Evolutionary conservation across 2,888 invertebrate genomes (phyloP).

Genomic region (Agonopterix subpropinquella): DNA sequence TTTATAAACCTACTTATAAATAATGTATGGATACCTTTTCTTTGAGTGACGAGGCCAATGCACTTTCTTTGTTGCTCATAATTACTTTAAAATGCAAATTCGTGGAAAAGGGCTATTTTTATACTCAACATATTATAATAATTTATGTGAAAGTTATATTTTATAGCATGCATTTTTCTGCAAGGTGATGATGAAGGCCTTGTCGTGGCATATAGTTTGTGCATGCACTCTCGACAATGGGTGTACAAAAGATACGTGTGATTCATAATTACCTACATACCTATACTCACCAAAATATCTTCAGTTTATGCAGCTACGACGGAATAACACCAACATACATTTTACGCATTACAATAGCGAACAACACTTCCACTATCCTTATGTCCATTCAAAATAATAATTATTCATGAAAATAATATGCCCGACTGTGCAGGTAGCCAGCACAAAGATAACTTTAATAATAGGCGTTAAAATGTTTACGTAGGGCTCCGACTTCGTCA

Average conservation of each 20-base stretch:
- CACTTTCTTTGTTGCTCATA: too few relatives aligned
- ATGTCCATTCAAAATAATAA: conserved; percentile 51
- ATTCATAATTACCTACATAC: conserved; percentile 53
- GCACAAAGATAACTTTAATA: conserved; percentile 55
- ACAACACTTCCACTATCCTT: conserved; percentile 37
- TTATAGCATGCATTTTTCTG: neutral
- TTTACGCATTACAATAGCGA: conserved; percentile 36
- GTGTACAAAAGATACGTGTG: conserved; percentile 23
- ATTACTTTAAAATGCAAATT: too few relatives aligned
- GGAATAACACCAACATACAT: conserved; percentile 33
- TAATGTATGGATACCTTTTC: too few relatives aligned
- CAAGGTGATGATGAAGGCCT: neutral
- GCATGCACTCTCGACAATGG: conserved; percentile 6
- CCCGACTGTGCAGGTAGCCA: conserved; percentile 67
- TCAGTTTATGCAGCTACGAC: conserved; percentile 36
- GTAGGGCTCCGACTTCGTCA: conserved; percentile 36
- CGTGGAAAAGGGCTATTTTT: too few relatives aligned
- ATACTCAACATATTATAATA: too few relatives aligned
- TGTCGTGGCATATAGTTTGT: conserved; percentile 6
- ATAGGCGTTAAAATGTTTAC: conserved; percentile 37
- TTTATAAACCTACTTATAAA: neutral
- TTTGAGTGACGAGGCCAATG: too few relatives aligned
- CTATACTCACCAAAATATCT: conserved; percentile 59
- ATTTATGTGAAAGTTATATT: too few relatives aligned
- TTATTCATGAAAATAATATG: conserved; percentile 63